These are phyloP conservation scores for Upupa epops DNA, from an alignment of 2,113 vertebrate species.

Conservation along the genomic window DNA sequence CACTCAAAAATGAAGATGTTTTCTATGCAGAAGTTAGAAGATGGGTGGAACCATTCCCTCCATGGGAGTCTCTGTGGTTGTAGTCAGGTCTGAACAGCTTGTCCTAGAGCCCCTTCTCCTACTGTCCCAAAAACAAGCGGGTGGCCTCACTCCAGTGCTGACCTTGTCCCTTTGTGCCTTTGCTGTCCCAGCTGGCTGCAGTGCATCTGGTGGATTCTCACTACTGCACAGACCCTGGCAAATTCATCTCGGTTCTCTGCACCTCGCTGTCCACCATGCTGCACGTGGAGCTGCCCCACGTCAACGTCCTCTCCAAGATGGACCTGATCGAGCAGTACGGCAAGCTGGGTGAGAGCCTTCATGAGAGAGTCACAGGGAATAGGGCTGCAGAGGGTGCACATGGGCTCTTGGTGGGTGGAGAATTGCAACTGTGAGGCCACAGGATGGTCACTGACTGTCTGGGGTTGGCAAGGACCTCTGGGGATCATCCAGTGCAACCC, in stretches of 20 bases:
- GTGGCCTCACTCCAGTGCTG: not conserved
- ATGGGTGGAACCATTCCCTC: not conserved
- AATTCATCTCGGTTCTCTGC: conserved; percentile 97
- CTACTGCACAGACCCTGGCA: conserved; percentile 94
- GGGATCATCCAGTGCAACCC: not conserved
- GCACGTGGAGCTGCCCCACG: conserved; percentile 92
- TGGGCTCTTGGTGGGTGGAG: rapidly evolving
- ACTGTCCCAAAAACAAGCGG: rapidly evolving
- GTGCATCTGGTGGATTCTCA: conserved; percentile 98
- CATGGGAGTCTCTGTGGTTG: rapidly evolving
- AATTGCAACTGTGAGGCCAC: too few species aligned
- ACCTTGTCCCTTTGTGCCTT: not conserved
- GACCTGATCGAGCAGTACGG: conserved; percentile 96
- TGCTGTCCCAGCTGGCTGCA: conserved; percentile 82
- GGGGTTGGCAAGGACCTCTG: not conserved
- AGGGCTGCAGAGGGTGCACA: rapidly evolving
- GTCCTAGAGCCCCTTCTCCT: rapidly evolving
- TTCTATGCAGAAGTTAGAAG: not conserved
- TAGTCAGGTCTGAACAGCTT: too few species aligned
- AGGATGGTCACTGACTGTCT: too few species aligned
- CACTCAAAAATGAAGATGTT: rapidly evolving
- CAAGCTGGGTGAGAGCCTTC: conserved; percentile 83
- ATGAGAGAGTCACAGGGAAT: rapidly evolving
- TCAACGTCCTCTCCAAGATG: conserved; percentile 98
- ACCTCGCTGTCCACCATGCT: conserved; percentile 96